These are phyloP conservation scores for Neoniphon sammara DNA, from an alignment of 2,797 vertebrate genomes.

Conservation along the genomic window DNA sequence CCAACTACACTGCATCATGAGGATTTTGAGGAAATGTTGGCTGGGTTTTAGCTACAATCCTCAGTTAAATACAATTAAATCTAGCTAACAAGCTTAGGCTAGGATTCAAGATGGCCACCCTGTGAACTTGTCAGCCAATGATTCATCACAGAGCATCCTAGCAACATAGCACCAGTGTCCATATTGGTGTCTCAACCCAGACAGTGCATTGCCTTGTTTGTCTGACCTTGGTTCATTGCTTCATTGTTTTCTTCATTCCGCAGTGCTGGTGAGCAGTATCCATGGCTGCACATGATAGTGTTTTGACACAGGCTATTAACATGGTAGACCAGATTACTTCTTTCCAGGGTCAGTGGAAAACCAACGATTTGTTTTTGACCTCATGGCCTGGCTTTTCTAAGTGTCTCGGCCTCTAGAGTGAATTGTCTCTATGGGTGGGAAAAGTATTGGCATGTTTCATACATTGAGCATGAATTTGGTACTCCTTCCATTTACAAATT, in stretches of 20 bases:
- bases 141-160: constrained; percentile 58
- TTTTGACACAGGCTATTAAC: constrained; percentile 17
- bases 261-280: constrained; percentile 51
- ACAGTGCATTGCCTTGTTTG: constrained; percentile 68
- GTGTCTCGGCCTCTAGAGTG: neutral
- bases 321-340: constrained; percentile 24
- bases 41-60: neutral
- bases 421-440: neutral
- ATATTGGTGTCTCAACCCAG: constrained; percentile 40
- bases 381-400: neutral
- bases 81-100: constrained; percentile 3
- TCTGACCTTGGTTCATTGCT: constrained; percentile 47
- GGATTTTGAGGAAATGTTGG: neutral
- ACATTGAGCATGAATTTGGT: neutral
- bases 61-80: neutral
- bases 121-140: constrained; percentile 61
- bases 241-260: constrained; percentile 76
- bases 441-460: neutral
- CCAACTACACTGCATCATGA: neutral
- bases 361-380: constrained; percentile 6
- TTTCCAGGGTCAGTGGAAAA: constrained; percentile 22
- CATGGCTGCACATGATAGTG: constrained; percentile 59
- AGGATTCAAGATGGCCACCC: constrained; percentile 49
- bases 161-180: constrained; percentile 47
- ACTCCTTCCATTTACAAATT: too few species aligned